Percentiles rank a stretch among this genome's conserved stretches.
phyloP scores from a whole-genome alignment of 2,888 invertebrate species.

The Pterostichus madidus region DNA sequence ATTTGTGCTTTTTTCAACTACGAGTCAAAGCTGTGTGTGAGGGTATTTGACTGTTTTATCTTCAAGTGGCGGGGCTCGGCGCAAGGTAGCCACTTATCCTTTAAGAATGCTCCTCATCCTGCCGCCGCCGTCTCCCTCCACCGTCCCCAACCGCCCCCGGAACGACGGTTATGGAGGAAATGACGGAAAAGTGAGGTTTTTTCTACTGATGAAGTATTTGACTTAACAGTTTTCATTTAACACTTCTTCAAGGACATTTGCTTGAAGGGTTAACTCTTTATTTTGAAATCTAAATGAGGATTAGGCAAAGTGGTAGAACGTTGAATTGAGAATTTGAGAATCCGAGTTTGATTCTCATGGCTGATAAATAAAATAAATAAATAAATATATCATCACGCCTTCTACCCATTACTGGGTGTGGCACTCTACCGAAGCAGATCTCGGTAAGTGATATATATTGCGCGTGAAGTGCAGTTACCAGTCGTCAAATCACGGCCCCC shows the following conservation, averaged over 20 bases:
- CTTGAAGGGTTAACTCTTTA: conserved; percentile 13
- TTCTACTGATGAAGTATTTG: conserved; percentile 19
- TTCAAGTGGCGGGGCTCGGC: conserved; percentile 33
- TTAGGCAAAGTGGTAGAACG: too few species aligned
- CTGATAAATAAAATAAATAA: too few species aligned
- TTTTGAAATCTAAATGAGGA: background rate
- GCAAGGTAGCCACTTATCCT: conserved; percentile 54
- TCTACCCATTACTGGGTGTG: too few species aligned
- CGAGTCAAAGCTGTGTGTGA: conserved; percentile 10
- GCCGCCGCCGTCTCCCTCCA: background rate
- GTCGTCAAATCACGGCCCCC: too few species aligned
- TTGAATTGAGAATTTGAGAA: too few species aligned
- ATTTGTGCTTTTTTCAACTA: conserved; percentile 32
- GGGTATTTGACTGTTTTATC: conserved; percentile 60
- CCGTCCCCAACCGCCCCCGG: background rate
- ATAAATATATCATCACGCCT: too few species aligned
- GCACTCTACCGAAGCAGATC: too few species aligned
- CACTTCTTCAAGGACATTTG: conserved; percentile 8
- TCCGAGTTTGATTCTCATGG: too few species aligned
- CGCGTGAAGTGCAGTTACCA: too few species aligned
- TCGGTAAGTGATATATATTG: too few species aligned
- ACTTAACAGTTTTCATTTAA: conserved; percentile 54
- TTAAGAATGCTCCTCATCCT: conserved; percentile 43
- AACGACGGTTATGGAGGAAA: conserved; percentile 27
- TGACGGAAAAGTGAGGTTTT: conserved; percentile 12